Evolutionary conservation across 2,888 invertebrate genomes (phyloP).

Genomic region (Molorchus minor): DNA sequence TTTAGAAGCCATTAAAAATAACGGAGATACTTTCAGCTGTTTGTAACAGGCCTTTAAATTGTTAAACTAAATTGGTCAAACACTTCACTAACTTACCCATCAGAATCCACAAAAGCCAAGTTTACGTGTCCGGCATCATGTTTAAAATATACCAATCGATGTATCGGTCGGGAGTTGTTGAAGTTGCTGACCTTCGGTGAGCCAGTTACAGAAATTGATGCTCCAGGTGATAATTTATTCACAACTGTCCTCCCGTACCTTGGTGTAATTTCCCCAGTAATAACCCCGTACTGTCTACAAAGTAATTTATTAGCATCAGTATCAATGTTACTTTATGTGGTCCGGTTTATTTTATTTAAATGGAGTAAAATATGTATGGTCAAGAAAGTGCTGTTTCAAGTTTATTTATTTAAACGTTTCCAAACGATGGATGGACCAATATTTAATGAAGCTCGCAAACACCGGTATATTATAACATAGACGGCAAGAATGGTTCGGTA

Average conservation of each 20-base stretch:
- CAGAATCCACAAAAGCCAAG: slow-evolving; percentile 55
- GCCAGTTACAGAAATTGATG: slow-evolving; percentile 35
- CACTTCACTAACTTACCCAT: slow-evolving; percentile 52
- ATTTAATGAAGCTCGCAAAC: too few relatives aligned
- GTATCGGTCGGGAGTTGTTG: background rate
- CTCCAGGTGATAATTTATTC: slow-evolving; percentile 36
- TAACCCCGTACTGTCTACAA: slow-evolving; percentile 11
- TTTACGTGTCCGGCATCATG: slow-evolving; percentile 56
- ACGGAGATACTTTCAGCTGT: too few relatives aligned
- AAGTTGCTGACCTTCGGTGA: slow-evolving; percentile 18
- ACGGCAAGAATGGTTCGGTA: too few relatives aligned
- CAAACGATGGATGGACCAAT: too few relatives aligned
- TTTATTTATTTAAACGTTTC: too few relatives aligned
- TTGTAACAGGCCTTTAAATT: background rate
- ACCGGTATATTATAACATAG: too few relatives aligned
- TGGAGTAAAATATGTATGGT: too few relatives aligned
- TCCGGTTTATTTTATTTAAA: too few relatives aligned
- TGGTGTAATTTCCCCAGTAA: slow-evolving; percentile 1
- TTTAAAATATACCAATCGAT: slow-evolving; percentile 48
- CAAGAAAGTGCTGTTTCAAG: too few relatives aligned
- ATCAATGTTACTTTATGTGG: background rate
- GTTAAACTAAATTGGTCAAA: slow-evolving; percentile 1
- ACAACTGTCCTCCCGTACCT: slow-evolving; percentile 4
- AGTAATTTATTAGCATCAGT: background rate
- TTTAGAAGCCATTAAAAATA: too few relatives aligned